Evolutionary conservation across 2,797 vertebrate genomes (phyloP).

Genomic region (Pangasius krempfi): DNA sequence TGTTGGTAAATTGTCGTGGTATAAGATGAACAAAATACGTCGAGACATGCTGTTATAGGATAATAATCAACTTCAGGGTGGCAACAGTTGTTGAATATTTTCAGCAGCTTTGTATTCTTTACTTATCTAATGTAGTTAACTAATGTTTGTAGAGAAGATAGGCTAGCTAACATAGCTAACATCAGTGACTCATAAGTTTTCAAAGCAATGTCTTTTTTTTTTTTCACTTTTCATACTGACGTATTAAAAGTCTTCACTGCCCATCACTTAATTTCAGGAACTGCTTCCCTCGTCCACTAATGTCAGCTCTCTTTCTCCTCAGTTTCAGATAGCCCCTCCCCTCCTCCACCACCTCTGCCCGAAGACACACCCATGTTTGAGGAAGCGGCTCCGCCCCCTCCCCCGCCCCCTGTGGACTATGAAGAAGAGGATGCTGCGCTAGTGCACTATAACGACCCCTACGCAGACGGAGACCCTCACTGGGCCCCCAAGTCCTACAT

Average conservation of each 20-base stretch:
- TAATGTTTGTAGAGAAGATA: not conserved
- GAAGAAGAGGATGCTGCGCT: conserved; percentile 95
- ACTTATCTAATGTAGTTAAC: not conserved
- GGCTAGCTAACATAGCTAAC: not conserved
- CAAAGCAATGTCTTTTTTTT: too few species aligned
- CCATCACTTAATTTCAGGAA: not conserved
- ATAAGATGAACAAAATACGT: too few species aligned
- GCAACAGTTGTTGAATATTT: not conserved
- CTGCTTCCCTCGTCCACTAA: not conserved
- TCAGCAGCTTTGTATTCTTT: not conserved
- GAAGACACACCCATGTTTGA: conserved; percentile 94
- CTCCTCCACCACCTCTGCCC: conserved; percentile 92
- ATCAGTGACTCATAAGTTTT: not conserved
- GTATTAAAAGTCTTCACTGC: not conserved
- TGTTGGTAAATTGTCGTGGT: not conserved
- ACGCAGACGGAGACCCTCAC: conserved; percentile 93
- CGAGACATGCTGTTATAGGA: too few species aligned
- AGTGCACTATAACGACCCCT: conserved; percentile 95
- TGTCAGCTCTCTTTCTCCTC: conserved; percentile 59
- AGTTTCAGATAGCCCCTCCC: conserved; percentile 98
- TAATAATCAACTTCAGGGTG: too few species aligned
- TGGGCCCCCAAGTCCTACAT: conserved; percentile 96
- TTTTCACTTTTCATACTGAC: not conserved
- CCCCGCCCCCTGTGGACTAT: conserved; percentile 95
- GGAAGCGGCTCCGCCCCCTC: conserved; percentile 91